Evolutionary conservation across 2,797 vertebrate species (phyloP).

Genomic region (Scyliorhinus canicula): DNA sequence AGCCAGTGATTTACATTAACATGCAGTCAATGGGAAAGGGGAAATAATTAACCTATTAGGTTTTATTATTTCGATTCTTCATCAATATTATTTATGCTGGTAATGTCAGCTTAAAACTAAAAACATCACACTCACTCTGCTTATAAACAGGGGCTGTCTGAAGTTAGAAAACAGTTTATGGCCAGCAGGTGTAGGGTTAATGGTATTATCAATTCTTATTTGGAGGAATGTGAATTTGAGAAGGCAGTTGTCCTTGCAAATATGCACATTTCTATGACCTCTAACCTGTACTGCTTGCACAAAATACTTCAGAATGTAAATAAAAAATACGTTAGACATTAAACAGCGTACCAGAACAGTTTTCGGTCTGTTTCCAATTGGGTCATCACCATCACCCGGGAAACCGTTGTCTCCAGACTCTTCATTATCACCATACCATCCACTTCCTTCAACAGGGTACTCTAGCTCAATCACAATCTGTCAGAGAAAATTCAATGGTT

Average conservation of each 20-base stretch:
- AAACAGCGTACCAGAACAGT: slow-evolving; percentile 58
- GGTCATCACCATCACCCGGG: slow-evolving; percentile 57
- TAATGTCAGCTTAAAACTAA: background rate
- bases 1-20: no score
- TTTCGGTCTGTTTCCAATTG: slow-evolving; percentile 39
- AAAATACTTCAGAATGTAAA: slow-evolving; percentile 22
- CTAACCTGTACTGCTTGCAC: background rate
- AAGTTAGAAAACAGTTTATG: background rate
- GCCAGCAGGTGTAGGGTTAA: background rate
- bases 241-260: background rate
- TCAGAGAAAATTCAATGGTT: slow-evolving; percentile 41
- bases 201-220: background rate
- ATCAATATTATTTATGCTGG: background rate
- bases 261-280: background rate
- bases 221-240: background rate
- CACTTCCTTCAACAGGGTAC: slow-evolving; percentile 71
- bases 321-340: background rate
- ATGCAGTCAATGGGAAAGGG: background rate
- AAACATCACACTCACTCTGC: background rate
- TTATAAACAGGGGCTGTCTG: background rate
- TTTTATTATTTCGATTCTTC: background rate
- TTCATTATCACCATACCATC: slow-evolving; percentile 67
- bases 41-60: background rate
- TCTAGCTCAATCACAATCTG: slow-evolving; percentile 79
- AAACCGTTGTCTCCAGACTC: slow-evolving; percentile 71